Evolutionary conservation across 2,113 vertebrate species (phyloP), one percentile per base, ranked within the genome.

Genomic region (Melanotaenia duboulayi): DNA sequence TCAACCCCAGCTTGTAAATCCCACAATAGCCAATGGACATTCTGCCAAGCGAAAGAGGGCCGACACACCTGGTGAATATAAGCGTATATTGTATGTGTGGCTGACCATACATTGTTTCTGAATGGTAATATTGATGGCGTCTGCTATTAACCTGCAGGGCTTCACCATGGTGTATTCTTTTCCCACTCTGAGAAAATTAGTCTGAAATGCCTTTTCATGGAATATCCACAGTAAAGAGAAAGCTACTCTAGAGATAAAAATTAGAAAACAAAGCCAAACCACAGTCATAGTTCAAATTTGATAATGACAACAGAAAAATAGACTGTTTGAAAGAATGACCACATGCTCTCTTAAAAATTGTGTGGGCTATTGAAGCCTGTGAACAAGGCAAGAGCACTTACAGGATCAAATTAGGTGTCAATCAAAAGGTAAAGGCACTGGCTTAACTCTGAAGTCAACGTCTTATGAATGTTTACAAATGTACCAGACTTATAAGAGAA

Each of bases 41-140:
- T 51, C 90, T 82, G 94, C 93, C 69, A 96, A 95, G 87, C 96
- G 95, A 79, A 96, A 95, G 60, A 87, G 81, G 0, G 94, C 93
- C 17, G 95, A 96, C 73, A 94, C 94, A 71, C 93, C 95, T 55
- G 95, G 95, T 97, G 92, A 92, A 86, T 51, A 57, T 44, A 17
- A 20, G 22, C 35, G 11, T 2, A 14, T 50, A 11, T 57, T 4
- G 39, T 48, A 28, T 71, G 14, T 66, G 32, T 28, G 40, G 37
- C 54, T 14, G 56, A 24, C 66, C 0, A n/a, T 20, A 35, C 63
- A 28, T 44, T 24, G 10, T 54, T 20, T 11, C 7, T 11, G 42
- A 63, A 46, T 7, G 0, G n/a, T 14, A 58, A 68, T 35, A 35
- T 39, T 51, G 55, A 66, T 67, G 42, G 61, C 19, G 25, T 56